phyloP scores from a whole-genome alignment of 1,140 invertebrate species.

The Cotesia chilonis region DNA sequence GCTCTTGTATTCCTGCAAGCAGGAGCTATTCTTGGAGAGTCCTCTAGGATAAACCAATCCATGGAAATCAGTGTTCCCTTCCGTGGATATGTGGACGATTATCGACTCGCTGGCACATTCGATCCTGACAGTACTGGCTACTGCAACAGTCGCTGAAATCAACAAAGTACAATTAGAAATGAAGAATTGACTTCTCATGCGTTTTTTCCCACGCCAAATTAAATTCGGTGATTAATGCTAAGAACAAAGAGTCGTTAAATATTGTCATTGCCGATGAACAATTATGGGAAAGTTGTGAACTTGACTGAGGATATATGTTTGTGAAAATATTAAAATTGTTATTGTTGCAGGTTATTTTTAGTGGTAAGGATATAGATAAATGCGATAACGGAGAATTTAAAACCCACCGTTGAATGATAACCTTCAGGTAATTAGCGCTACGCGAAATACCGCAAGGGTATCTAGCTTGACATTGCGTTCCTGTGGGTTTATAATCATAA shows the following conservation, averaged over 20 bases:
- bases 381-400: neutral
- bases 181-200: neutral
- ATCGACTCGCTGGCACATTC: slow-evolving; percentile 78
- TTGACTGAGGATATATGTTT: slow-evolving; percentile 45
- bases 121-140: slow-evolving; percentile 61
- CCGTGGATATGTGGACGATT: slow-evolving; percentile 71
- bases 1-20: slow-evolving; percentile 76
- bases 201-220: no score
- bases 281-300: slow-evolving; percentile 59
- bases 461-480: slow-evolving; percentile 14
- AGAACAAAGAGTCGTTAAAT: slow-evolving; percentile 36
- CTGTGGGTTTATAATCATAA: slow-evolving; percentile 3
- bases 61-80: slow-evolving; percentile 76
- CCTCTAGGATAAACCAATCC: slow-evolving; percentile 92
- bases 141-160: slow-evolving; percentile 62
- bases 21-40: slow-evolving; percentile 89
- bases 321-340: neutral
- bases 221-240: neutral
- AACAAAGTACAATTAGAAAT: slow-evolving; percentile 23
- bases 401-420: neutral
- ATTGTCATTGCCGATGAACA: slow-evolving; percentile 47
- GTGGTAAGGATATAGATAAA: neutral
- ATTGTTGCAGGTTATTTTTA: neutral
- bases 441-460: slow-evolving; percentile 46
- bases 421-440: slow-evolving; percentile 48